phyloP scores from a whole-genome alignment of 2,113 vertebrate species.

The Callocephalon fimbriatum region DNA sequence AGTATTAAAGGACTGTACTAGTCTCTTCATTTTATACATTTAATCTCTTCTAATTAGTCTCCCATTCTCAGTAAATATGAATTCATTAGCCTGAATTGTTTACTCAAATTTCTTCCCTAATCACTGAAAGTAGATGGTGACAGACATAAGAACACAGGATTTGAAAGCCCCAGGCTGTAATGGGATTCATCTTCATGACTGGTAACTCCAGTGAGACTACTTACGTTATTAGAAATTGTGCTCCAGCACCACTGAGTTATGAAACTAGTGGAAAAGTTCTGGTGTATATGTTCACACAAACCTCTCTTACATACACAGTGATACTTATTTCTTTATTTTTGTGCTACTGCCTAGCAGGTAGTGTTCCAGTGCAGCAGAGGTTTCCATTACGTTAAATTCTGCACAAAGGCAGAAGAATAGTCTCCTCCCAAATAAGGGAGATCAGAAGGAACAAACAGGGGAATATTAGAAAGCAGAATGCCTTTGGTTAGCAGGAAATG shows the following conservation, averaged over 20 bases:
- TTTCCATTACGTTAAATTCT: neutral
- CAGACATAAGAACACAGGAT: neutral
- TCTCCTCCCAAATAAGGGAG: neutral
- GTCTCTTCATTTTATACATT: neutral
- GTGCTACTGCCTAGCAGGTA: neutral
- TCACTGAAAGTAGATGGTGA: neutral
- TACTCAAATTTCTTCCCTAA: neutral
- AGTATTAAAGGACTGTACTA: neutral
- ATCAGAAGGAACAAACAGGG: neutral
- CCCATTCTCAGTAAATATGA: neutral
- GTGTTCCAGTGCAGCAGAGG: fast-evolving
- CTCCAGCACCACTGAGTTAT: neutral
- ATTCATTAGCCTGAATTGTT: neutral
- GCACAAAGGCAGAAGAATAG: neutral
- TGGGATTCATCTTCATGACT: neutral
- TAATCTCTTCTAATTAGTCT: neutral
- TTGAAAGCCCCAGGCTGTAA: neutral
- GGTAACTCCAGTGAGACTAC: neutral
- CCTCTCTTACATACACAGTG: neutral
- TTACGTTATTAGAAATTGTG: neutral
- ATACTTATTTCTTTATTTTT: neutral
- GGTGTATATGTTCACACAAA: neutral
- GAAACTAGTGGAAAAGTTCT: neutral
- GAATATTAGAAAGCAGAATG: neutral
- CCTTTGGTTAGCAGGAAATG: neutral